Evolutionary conservation across 2,888 invertebrate genomes (phyloP).

Genomic region (Agrochola macilenta): DNA sequence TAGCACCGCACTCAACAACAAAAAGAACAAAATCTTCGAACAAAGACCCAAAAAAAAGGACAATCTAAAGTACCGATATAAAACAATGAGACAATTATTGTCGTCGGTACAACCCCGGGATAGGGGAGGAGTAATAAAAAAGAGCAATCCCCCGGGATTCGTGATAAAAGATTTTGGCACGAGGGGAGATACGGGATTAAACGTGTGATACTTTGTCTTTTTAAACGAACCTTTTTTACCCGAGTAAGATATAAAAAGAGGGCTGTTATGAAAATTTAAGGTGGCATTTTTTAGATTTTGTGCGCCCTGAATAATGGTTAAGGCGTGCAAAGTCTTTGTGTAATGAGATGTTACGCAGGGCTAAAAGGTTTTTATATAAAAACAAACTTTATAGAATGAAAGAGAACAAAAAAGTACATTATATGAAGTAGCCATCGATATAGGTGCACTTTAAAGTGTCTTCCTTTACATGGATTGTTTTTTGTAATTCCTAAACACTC

Average conservation of each 20-base stretch:
- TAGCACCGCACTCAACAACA: conserved; percentile 20
- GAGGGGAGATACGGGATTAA: conserved; percentile 80
- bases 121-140: conserved; percentile 77
- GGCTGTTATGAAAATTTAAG: conserved; percentile 65
- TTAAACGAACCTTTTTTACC: conserved; percentile 79
- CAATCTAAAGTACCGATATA: conserved; percentile 73
- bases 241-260: conserved; percentile 69
- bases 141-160: conserved; percentile 82
- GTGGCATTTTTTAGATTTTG: conserved; percentile 51
- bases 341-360: conserved; percentile 39
- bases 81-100: conserved; percentile 87
- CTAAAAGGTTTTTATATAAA: background rate
- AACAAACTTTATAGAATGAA: conserved; percentile 2
- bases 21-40: conserved; percentile 40
- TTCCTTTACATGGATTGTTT: too few relatives aligned
- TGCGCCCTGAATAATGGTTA: conserved; percentile 33
- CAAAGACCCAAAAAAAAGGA: conserved; percentile 50
- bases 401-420: background rate
- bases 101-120: conserved; percentile 73
- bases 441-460: too few relatives aligned
- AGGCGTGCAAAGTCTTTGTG: conserved; percentile 32
- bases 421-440: background rate
- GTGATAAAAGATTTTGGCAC: conserved; percentile 86
- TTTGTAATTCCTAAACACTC: too few relatives aligned
- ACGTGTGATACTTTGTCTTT: conserved; percentile 87